These are phyloP conservation scores for Physella acuta DNA, from an alignment of 1,140 invertebrate species.

Conservation along the genomic window DNA sequence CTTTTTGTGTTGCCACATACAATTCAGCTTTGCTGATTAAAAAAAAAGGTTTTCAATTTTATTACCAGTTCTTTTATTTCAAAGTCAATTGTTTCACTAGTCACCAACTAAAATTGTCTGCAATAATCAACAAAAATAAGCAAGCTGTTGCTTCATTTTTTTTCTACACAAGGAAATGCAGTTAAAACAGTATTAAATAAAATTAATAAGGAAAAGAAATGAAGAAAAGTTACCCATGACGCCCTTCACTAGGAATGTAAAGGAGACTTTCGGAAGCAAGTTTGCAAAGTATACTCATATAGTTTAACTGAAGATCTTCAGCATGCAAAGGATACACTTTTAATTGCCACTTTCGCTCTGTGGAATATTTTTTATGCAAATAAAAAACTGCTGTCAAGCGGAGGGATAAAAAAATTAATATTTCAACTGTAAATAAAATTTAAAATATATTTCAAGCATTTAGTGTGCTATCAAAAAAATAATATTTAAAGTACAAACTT, in stretches of 20 bases:
- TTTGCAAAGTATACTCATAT: conserved; percentile 22
- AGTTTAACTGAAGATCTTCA: conserved; percentile 22
- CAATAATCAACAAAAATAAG: not conserved
- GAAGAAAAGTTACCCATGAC: conserved; percentile 26
- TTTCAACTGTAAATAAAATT: too few relatives aligned
- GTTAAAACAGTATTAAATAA: too few relatives aligned
- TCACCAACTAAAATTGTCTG: too few relatives aligned
- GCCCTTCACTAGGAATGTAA: conserved; percentile 24
- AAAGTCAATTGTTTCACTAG: not conserved
- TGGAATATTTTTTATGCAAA: conserved; percentile 15
- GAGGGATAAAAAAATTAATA: too few relatives aligned
- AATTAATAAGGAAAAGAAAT: too few relatives aligned
- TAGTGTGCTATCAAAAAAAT: too few relatives aligned
- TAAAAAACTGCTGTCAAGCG: too few relatives aligned
- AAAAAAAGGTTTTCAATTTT: too few relatives aligned
- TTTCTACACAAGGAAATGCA: not conserved
- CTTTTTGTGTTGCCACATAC: conserved; percentile 27
- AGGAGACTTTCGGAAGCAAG: conserved; percentile 25
- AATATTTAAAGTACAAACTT: too few relatives aligned
- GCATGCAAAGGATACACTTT: conserved; percentile 26
- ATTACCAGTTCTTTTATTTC: not conserved
- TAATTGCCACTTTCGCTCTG: conserved; percentile 26
- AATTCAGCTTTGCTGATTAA: conserved; percentile 23
- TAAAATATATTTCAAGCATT: too few relatives aligned
- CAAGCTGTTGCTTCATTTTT: not conserved